Evolutionary conservation across 2,888 invertebrate genomes (phyloP).

Genomic region (Apantesis nais): DNA sequence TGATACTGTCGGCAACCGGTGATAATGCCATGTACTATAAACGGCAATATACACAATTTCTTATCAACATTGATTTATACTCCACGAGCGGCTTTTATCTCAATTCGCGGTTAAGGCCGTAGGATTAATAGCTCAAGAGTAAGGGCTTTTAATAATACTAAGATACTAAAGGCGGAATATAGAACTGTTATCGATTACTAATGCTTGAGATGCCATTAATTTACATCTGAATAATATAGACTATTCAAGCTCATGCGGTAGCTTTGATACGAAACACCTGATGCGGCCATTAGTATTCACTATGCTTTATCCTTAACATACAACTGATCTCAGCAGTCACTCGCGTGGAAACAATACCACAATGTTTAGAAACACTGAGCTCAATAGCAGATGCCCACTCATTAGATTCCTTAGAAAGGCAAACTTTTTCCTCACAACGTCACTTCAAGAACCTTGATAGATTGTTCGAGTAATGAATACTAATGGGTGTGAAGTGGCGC

Average conservation of each 20-base stretch:
- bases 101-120: neutral
- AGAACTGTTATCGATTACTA: neutral
- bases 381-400: neutral
- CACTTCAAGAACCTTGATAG: constrained; percentile 6
- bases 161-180: neutral
- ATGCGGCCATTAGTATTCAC: neutral
- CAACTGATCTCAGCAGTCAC: constrained; percentile 1
- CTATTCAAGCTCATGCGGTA: too few species aligned
- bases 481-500: constrained; percentile 11
- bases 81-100: neutral
- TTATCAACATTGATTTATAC: neutral
- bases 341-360: constrained; percentile 3
- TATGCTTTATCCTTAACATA: constrained; percentile 2
- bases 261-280: too few species aligned
- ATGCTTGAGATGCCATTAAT: neutral
- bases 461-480: constrained; percentile 20
- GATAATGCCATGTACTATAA: constrained; percentile 7
- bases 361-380: neutral
- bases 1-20: neutral
- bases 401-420: neutral
- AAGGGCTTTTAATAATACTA: neutral
- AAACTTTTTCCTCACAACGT: constrained; percentile 7
- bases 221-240: neutral
- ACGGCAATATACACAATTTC: neutral
- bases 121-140: neutral